phyloP scores from a whole-genome alignment of 30 jellyfish, hydroid and myxozoan species.

The Hydractinia echinata region DNA sequence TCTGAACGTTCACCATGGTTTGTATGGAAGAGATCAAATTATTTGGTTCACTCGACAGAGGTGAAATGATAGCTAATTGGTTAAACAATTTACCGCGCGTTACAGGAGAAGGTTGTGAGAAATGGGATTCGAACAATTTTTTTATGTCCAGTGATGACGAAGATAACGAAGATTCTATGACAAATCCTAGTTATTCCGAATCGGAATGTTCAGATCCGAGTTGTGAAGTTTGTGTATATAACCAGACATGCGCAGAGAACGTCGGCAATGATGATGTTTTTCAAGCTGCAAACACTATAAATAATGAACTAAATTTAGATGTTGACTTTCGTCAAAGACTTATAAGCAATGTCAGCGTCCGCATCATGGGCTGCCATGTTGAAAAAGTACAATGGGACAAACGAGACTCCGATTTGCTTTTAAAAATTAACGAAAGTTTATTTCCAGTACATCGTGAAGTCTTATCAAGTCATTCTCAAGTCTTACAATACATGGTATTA shows the following conservation, averaged over 20 bases:
- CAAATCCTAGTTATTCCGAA: neutral
- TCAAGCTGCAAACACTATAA: neutral
- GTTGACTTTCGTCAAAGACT: neutral
- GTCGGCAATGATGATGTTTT: conserved; percentile 1
- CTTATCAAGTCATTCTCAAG: conserved; percentile 15
- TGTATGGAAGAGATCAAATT: neutral
- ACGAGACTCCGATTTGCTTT: conserved; percentile 9
- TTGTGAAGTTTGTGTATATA: conserved; percentile 13
- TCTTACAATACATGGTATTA: neutral
- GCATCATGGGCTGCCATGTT: neutral
- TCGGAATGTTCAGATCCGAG: conserved; percentile 16
- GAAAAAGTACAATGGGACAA: conserved; percentile 20
- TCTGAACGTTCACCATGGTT: neutral
- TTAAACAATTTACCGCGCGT: neutral
- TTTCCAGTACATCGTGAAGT: conserved; percentile 29
- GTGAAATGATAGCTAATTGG: neutral
- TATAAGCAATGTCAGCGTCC: neutral
- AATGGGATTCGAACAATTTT: conserved; percentile 7
- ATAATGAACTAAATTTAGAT: neutral
- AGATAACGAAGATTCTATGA: neutral
- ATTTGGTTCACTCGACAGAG: neutral
- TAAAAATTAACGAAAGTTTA: neutral
- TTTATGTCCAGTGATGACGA: neutral
- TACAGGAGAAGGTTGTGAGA: neutral
- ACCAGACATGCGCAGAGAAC: neutral